Evolutionary conservation across 2,797 vertebrate species (phyloP).

Genomic region (Gallinago stenura): DNA sequence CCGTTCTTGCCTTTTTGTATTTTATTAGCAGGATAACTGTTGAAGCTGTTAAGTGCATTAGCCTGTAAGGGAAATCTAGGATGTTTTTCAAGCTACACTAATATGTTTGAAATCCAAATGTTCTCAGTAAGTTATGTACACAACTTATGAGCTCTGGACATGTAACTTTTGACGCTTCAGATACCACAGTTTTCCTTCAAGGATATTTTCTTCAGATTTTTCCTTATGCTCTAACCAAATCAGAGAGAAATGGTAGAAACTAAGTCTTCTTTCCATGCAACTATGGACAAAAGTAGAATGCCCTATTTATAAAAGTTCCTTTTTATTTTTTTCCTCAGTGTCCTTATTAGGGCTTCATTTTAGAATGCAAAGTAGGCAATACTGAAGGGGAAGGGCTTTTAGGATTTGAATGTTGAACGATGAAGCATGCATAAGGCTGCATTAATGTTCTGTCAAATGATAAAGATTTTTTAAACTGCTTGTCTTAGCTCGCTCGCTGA

Average conservation of each 20-base stretch:
- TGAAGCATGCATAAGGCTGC: background rate
- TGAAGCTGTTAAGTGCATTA: background rate
- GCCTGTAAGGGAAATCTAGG: background rate
- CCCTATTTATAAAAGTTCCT: background rate
- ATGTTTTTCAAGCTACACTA: background rate
- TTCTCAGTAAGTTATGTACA: background rate
- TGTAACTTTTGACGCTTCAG: background rate
- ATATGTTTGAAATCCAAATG: background rate
- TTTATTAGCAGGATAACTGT: background rate
- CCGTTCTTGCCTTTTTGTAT: background rate
- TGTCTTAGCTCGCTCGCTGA: conserved; percentile 36
- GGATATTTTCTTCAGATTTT: background rate
- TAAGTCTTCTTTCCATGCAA: background rate
- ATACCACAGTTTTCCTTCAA: background rate
- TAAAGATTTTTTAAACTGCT: conserved; percentile 10
- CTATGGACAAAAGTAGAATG: background rate
- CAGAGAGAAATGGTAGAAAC: background rate
- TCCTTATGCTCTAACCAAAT: background rate
- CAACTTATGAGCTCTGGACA: background rate
- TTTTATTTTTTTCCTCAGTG: background rate
- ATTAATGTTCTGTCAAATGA: background rate
- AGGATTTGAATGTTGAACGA: background rate
- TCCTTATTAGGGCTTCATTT: background rate
- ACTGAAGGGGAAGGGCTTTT: background rate
- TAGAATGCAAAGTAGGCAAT: background rate